phyloP scores from a whole-genome alignment of 2,797 vertebrate species.

The Alectoris magna region DNA sequence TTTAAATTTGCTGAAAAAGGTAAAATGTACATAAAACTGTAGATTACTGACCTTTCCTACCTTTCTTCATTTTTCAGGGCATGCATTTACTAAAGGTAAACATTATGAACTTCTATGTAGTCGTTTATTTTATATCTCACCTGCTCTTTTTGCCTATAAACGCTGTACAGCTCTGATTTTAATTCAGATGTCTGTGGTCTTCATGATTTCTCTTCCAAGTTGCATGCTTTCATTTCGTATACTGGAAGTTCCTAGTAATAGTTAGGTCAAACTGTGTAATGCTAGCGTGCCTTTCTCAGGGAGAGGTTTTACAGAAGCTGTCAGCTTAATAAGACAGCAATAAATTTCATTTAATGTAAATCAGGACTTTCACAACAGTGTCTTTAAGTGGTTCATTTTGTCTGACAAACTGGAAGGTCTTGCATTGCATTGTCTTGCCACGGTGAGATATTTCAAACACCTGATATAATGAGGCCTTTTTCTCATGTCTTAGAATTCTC shows the following conservation, averaged over 20 bases:
- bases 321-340: conserved; percentile 28
- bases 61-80: background rate
- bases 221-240: conserved; percentile 15
- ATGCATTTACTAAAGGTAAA: background rate
- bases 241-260: conserved; percentile 14
- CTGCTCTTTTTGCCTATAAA: background rate
- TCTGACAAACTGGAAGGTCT: background rate
- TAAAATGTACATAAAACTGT: background rate
- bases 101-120: background rate
- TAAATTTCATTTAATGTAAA: conserved; percentile 40
- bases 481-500: background rate
- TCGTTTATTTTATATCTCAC: background rate
- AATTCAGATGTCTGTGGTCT: conserved; percentile 36
- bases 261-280: background rate
- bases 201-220: background rate
- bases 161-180: background rate
- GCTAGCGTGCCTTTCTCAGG: background rate
- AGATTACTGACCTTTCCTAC: background rate
- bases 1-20: background rate
- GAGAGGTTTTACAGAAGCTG: conserved; percentile 26
- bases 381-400: conserved; percentile 26
- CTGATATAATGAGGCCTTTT: background rate
- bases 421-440: background rate
- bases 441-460: background rate
- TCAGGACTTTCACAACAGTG: background rate